phyloP scores from a whole-genome alignment of 2,113 vertebrate species.

The Manacus vitellinus region DNA sequence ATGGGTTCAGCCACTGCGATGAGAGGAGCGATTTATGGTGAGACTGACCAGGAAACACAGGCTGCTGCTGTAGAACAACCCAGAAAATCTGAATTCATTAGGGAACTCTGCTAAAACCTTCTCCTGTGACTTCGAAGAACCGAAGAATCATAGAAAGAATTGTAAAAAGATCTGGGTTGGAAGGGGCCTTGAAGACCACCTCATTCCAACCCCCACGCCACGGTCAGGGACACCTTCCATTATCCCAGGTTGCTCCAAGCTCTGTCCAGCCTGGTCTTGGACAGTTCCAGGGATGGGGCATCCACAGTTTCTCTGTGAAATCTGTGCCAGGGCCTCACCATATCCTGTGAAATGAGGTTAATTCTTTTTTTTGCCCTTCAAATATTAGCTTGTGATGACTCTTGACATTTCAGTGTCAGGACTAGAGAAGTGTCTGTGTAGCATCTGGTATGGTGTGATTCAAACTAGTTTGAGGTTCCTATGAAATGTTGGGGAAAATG shows the following conservation, averaged over 20 bases:
- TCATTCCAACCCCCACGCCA: background rate
- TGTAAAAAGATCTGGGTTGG: background rate
- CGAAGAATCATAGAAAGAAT: background rate
- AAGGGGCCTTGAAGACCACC: background rate
- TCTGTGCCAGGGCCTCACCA: background rate
- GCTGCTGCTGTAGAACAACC: background rate
- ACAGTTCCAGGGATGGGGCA: background rate
- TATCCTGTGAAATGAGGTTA: background rate
- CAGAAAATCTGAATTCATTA: background rate
- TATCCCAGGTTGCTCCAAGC: background rate
- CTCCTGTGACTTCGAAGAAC: background rate
- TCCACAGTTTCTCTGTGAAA: accelerated
- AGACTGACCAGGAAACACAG: background rate
- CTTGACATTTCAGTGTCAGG: background rate
- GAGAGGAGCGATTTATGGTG: background rate
- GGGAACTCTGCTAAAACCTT: background rate
- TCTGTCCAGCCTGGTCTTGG: accelerated
- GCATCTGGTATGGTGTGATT: background rate
- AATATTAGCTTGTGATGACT: background rate
- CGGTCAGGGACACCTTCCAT: background rate
- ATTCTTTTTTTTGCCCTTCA: background rate
- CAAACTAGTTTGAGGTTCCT: background rate
- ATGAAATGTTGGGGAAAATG: background rate
- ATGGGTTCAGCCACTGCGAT: background rate
- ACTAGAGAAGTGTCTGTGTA: background rate